Percentiles rank a stretch among this genome's conserved stretches.
Evolutionary conservation across 2,113 vertebrate genomes (phyloP).

Genomic region (Gulo gulo): DNA sequence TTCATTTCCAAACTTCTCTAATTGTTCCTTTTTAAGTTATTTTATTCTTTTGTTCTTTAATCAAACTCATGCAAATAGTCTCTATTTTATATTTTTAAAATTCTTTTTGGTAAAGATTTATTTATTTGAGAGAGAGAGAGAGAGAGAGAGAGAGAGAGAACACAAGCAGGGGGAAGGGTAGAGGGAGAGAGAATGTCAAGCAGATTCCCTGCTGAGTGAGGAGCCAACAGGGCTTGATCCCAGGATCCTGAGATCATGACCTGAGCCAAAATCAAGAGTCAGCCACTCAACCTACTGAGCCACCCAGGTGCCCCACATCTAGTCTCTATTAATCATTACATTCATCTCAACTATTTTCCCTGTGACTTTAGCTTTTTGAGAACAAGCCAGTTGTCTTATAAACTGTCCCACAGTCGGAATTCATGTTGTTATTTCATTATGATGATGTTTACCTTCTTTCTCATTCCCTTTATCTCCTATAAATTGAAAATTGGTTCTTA

Average conservation of each 20-base stretch:
- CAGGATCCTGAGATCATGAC: not conserved
- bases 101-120: not conserved
- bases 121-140: not conserved
- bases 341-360: not conserved
- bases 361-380: not conserved
- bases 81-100: not conserved
- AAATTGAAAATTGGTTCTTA: not conserved
- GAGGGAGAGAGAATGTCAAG: not conserved
- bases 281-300: not conserved
- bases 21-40: not conserved
- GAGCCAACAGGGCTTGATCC: not conserved
- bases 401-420: not conserved
- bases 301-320: not conserved
- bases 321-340: not conserved
- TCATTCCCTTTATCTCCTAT: not conserved
- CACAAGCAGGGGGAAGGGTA: not conserved
- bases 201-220: not conserved
- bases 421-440: not conserved
- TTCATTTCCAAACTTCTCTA: not conserved
- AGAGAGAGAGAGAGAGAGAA: not conserved
- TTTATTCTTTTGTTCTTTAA: not conserved
- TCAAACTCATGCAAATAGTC: not conserved
- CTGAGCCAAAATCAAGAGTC: not conserved
- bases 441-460: not conserved
- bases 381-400: not conserved